Evolutionary conservation across 1,140 invertebrate genomes (phyloP).

Genomic region (Palaemon carinicauda): DNA sequence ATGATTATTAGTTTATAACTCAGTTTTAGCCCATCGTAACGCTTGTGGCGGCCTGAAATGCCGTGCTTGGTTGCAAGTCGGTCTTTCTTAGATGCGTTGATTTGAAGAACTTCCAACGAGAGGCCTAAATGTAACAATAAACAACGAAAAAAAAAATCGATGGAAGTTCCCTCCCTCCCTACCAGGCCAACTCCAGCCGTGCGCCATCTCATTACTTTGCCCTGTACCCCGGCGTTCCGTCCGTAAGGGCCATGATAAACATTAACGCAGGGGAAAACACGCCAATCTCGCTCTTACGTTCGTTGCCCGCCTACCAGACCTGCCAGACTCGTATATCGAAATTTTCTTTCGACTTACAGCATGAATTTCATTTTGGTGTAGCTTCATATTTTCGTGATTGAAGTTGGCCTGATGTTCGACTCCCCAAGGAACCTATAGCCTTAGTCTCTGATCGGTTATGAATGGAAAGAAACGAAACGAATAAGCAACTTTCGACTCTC

Average conservation of each 20-base stretch:
- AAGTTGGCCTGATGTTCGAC: slow-evolving; percentile 1
- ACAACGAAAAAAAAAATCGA: slow-evolving; percentile 12
- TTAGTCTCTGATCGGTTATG: not conserved
- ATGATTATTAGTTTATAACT: not conserved
- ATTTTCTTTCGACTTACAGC: slow-evolving; percentile 21
- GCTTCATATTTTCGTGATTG: slow-evolving; percentile 31
- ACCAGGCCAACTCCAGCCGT: slow-evolving; percentile 4
- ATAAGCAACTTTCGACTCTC: not conserved
- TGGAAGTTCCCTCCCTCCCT: slow-evolving; percentile 5
- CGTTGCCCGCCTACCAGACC: slow-evolving; percentile 3
- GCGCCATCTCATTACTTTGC: slow-evolving; percentile 28
- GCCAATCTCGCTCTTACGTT: slow-evolving; percentile 31
- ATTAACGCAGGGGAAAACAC: slow-evolving; percentile 40
- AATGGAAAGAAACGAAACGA: not conserved
- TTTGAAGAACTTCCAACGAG: not conserved
- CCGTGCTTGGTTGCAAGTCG: too few relatives aligned
- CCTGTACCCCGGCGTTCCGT: not conserved
- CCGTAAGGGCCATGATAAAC: slow-evolving; percentile 44
- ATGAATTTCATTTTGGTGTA: slow-evolving; percentile 18
- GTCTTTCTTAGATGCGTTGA: not conserved
- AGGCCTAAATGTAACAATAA: not conserved
- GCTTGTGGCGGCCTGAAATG: not conserved
- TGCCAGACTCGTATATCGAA: slow-evolving; percentile 29
- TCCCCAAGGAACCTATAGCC: not conserved
- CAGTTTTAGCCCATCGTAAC: too few relatives aligned